Evolutionary conservation across 2,113 vertebrate species (phyloP), one percentile per base, ranked within the genome.

Genomic region (Oncorhynchus nerka): DNA sequence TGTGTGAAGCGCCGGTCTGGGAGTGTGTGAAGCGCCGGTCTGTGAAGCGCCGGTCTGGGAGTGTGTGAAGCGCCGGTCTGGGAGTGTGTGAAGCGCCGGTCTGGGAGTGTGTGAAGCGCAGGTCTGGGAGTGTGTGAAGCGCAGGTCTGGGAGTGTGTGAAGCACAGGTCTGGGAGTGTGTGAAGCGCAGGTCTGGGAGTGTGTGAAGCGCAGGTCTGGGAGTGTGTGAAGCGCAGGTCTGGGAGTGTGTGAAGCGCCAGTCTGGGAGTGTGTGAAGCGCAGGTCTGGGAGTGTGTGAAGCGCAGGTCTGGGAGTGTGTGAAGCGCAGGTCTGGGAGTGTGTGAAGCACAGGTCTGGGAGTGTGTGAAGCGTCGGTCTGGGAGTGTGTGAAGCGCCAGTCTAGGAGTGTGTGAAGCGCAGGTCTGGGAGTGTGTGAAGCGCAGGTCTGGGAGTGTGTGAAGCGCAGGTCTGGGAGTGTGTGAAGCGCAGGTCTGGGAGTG

Each of bases 101-200:
- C 15, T 24, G 57, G 28, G 75, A 19, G 49, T 67, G 64, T 76
- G 75, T 76, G 69, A 65, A 30, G 51, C 73, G 24, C 3, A 34
- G 24, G 22, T 64, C 15, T 24, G 34, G 28, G 75, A 19, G 49
- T 67, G 64, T 76, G 75, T 76, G 69, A 65, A 30, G 51, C 73
- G 28, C 3, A 24, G 24, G 22, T 64, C 15, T 24, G 34, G 28
- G 75, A 19, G 48, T 67, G 64, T 76, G 75, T 76, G 69, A 26
- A 26, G 26, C 26, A 1, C 2, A 0, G 26, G 26, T 28, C 26
- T 28, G 26, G 26, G 26, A 28, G 26, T 28, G 26, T 28, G 26
- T 69, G 61, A 65, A 30, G 45, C 73, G 24, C 3, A 34, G 28
- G 22, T 64, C 15, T 24, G 57, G 28, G 75, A 19, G 49, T 67